phyloP scores from a whole-genome alignment of 1,140 invertebrate genomes.

The Phortica variegata region DNA sequence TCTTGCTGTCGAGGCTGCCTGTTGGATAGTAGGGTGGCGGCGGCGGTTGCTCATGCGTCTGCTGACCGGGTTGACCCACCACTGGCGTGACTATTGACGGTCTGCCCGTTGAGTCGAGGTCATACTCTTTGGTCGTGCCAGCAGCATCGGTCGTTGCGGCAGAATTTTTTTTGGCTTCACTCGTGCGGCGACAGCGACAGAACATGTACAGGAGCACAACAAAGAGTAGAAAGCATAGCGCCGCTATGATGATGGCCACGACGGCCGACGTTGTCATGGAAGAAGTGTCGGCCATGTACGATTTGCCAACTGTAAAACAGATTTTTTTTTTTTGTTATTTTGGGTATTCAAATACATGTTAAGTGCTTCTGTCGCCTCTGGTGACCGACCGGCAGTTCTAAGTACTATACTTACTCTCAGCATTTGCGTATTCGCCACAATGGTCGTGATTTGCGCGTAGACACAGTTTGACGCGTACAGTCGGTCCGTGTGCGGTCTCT shows the following conservation, averaged over 20 bases:
- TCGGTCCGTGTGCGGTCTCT: conserved; percentile 64
- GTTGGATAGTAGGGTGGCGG: conserved; percentile 48
- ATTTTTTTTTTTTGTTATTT: too few relatives aligned
- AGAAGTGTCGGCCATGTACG: conserved; percentile 42
- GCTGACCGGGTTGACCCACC: conserved; percentile 18
- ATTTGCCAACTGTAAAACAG: conserved; percentile 43
- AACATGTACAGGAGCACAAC: conserved; percentile 36
- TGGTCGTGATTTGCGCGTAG: conserved; percentile 75
- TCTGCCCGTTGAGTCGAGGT: conserved; percentile 37
- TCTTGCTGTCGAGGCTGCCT: conserved; percentile 47
- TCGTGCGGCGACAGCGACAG: conserved; percentile 42
- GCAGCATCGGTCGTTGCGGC: conserved; percentile 8
- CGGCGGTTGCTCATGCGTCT: conserved; percentile 21
- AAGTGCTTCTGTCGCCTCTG: too few relatives aligned
- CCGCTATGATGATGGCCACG: conserved; percentile 46
- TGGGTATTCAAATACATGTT: too few relatives aligned
- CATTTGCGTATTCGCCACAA: conserved; percentile 79
- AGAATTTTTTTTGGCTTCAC: conserved; percentile 38
- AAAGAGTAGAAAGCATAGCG: conserved; percentile 39
- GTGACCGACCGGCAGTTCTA: too few relatives aligned
- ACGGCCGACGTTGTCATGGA: conserved; percentile 41
- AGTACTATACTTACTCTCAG: conserved; percentile 74
- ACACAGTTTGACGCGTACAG: conserved; percentile 76
- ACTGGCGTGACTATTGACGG: conserved; percentile 27
- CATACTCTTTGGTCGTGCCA: conserved; percentile 37